Evolutionary conservation across 2,113 vertebrate genomes (phyloP), one percentile per base, ranked within the genome.

Genomic region (Suncus etruscus): DNA sequence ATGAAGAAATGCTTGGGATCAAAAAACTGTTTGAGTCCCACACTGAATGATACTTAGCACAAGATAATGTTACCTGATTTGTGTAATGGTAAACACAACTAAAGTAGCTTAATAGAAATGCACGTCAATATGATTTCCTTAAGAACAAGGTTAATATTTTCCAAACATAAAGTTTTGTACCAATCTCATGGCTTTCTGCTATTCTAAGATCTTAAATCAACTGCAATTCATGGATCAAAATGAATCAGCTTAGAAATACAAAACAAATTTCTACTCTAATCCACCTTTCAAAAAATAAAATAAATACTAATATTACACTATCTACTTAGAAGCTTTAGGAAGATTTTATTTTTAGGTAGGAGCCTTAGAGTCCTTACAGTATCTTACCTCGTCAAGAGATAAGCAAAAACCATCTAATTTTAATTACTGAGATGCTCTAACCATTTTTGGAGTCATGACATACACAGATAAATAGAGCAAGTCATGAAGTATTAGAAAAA

Each of bases 1-100:
- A 89, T 0, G 48, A 96, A 84, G 91, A 78, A 94, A 0, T 0
- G 69, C 89, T 84, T 89, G 50, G 74, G 80, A 93, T 91, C n/a
- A 94, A 96, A 96, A 92, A 81, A 81, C 68, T 86, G 92, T 89
- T 95, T 84, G 84, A 90, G 72, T 77, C 83, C 93, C 82, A 63
- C 83, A 87, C 18, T 94, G 91, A 90, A 51, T 0, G 32, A 50
- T 96, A 94, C 90, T 96, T 95, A 97, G 93, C 91, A 69, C 61
- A 87, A 51, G 39, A 70, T 77, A 92, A 90, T 61, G 31, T 91
- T 91, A 90, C 63, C 90, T 84, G 50, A 29, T 72, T 93, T 92
- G 94, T 81, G 94, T 85, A 82, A 87, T n/a, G 58, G 47, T 51
- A 95, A 94, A 73, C 84, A 79, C 86, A 95, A 91, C 25, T 73